Percentiles rank a stretch among this genome's conserved stretches.
Conservation (phyloP, 2,888 invertebrate genomes). For the Chrysolina oricalcia region DNA sequence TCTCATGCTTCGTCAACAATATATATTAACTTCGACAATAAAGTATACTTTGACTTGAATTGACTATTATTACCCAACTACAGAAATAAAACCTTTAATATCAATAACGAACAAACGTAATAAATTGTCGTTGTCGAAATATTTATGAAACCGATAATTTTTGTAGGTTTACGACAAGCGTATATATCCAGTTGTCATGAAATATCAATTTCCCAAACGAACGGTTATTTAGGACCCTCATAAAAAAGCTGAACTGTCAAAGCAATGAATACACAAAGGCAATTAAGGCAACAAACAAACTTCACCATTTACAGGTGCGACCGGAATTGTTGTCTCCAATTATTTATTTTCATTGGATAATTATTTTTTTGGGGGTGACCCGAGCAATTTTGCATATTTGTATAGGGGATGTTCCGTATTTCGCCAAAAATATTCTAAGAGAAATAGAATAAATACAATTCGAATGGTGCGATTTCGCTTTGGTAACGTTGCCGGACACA, state of each 20-base stretch:
- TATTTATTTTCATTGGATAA: constrained; percentile 36
- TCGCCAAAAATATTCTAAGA: no score
- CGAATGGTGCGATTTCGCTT: no score
- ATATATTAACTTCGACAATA: no score
- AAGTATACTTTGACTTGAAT: no score
- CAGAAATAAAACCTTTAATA: constrained; percentile 11
- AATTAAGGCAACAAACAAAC: constrained; percentile 66
- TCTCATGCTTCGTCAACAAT: no score
- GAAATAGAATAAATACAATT: no score
- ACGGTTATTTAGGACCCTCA: constrained; percentile 49
- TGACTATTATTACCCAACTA: not conserved
- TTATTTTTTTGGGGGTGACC: constrained; percentile 36
- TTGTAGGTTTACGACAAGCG: constrained; percentile 40
- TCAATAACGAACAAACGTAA: constrained; percentile 22
- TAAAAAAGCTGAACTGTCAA: constrained; percentile 61
- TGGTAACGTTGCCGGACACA: no score
- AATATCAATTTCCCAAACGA: constrained; percentile 51
- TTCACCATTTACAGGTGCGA: constrained; percentile 52
- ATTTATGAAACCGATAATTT: constrained; percentile 46
- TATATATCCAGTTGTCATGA: constrained; percentile 47
- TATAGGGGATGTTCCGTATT: not conserved
- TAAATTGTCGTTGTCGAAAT: constrained; percentile 35
- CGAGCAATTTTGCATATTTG: no score
- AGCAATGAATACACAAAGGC: constrained; percentile 64
- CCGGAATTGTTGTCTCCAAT: constrained; percentile 48